These are phyloP conservation scores for Aphidius gifuensis DNA, from an alignment of 1,140 invertebrate genomes.

Conservation along the genomic window DNA sequence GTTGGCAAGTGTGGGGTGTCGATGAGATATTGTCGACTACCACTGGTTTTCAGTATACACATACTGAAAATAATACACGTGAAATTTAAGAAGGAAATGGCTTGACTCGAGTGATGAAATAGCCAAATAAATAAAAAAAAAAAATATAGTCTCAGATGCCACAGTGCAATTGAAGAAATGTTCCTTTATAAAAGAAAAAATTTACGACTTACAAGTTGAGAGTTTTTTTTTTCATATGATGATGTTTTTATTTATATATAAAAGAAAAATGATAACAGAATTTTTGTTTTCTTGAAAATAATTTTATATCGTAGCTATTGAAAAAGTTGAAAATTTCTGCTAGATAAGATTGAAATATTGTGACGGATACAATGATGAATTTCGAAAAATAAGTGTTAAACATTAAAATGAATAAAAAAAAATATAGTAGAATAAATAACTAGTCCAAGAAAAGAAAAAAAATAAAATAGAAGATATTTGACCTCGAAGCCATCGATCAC, in stretches of 20 bases:
- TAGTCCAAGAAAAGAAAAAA: constrained; percentile 9
- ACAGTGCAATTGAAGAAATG: too few species aligned
- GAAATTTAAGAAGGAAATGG: constrained; percentile 18
- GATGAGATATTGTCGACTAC: constrained; percentile 13
- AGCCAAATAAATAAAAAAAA: constrained; percentile 15
- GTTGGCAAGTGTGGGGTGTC: constrained; percentile 2
- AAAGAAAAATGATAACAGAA: too few species aligned
- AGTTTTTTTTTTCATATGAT: too few species aligned
- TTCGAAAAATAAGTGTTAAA: too few species aligned
- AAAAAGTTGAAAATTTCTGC: too few species aligned
- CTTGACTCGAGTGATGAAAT: constrained; percentile 10
- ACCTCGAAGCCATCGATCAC: constrained; percentile 16
- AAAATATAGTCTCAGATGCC: not conserved
- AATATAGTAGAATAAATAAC: constrained; percentile 7
- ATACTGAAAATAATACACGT: constrained; percentile 13
- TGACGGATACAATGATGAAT: too few species aligned
- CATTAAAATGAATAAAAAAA: not conserved
- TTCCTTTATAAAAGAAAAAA: too few species aligned
- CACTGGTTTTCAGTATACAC: not conserved
- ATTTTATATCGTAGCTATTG: too few species aligned
- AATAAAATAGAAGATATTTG: not conserved
- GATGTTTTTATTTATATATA: too few species aligned
- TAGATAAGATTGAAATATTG: too few species aligned
- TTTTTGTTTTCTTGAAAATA: too few species aligned
- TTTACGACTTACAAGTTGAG: too few species aligned